phyloP scores from a whole-genome alignment of 2,113 vertebrate species.

The Boulengeromyrus knoepffleri region DNA sequence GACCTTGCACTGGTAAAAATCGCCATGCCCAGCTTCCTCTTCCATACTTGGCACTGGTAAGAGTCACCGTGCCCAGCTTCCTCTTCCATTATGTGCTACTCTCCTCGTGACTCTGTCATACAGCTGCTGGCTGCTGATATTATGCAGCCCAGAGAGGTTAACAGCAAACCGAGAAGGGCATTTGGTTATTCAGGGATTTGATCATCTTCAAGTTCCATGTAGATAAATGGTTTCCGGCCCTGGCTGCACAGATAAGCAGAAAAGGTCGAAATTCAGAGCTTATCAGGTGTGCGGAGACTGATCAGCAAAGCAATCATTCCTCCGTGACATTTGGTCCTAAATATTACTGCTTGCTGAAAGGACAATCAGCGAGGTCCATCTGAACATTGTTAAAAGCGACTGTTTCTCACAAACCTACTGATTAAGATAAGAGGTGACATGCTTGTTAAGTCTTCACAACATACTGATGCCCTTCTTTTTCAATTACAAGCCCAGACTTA shows the following conservation, averaged over 20 bases:
- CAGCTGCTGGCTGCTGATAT: background rate
- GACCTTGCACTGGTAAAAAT: background rate
- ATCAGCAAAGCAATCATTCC: background rate
- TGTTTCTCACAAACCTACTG: background rate
- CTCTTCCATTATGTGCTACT: background rate
- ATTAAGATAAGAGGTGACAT: background rate
- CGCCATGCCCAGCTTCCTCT: background rate
- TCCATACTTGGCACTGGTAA: background rate
- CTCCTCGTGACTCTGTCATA: background rate
- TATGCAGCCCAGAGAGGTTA: background rate
- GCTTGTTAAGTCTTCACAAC: background rate
- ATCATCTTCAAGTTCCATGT: background rate
- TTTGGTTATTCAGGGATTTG: background rate
- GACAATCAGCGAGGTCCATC: slow-evolving; percentile 23
- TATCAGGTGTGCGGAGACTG: slow-evolving; percentile 25
- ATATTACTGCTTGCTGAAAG: slow-evolving; percentile 8
- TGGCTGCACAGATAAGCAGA: slow-evolving; percentile 14
- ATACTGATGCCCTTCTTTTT: slow-evolving; percentile 15
- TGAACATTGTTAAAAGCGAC: slow-evolving; percentile 9
- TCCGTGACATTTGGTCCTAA: slow-evolving; percentile 34
- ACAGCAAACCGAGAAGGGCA: background rate
- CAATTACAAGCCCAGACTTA: background rate
- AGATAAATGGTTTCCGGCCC: background rate
- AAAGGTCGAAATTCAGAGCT: background rate
- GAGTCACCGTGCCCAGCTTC: background rate